phyloP scores from a whole-genome alignment of 1,140 invertebrate species.

The Venustaconcha ellipsiformis region DNA sequence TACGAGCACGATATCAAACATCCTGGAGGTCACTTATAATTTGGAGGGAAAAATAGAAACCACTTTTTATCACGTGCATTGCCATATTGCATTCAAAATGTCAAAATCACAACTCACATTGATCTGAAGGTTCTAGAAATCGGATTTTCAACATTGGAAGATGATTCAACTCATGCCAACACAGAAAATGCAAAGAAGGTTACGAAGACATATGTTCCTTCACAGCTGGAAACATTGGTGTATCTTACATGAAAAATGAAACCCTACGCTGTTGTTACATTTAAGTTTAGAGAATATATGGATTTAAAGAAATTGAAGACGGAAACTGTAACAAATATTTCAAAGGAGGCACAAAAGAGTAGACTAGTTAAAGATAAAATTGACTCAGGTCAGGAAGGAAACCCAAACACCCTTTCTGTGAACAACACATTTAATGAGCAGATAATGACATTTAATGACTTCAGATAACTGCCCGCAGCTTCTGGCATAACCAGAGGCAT shows the following conservation, averaged over 20 bases:
- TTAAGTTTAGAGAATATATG: too few species aligned
- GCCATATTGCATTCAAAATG: constrained; percentile 3
- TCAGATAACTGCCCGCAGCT: neutral
- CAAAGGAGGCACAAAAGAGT: constrained; percentile 10
- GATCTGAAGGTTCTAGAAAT: constrained; percentile 4
- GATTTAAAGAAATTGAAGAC: too few species aligned
- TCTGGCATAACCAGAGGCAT: neutral
- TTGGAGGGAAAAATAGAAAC: constrained; percentile 15
- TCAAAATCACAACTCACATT: neutral
- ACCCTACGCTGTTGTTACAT: too few species aligned
- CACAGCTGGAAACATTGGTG: too few species aligned
- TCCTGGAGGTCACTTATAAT: neutral
- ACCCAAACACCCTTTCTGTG: constrained; percentile 6
- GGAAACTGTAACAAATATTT: neutral
- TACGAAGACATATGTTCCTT: too few species aligned
- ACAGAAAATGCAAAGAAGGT: too few species aligned
- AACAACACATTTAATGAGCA: constrained; percentile 12
- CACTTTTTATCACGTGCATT: constrained; percentile 10
- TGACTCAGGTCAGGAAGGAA: neutral
- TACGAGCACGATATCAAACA: too few species aligned
- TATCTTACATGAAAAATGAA: too few species aligned
- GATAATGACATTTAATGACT: too few species aligned
- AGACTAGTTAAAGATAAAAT: constrained; percentile 31
- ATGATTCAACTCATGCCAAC: too few species aligned
- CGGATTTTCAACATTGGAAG: too few species aligned